A percentile compares a stretch with the other conserved stretches of the same genome.
Conservation (phyloP, 2,113 vertebrate species). For the Bagarius yarrelli region DNA sequence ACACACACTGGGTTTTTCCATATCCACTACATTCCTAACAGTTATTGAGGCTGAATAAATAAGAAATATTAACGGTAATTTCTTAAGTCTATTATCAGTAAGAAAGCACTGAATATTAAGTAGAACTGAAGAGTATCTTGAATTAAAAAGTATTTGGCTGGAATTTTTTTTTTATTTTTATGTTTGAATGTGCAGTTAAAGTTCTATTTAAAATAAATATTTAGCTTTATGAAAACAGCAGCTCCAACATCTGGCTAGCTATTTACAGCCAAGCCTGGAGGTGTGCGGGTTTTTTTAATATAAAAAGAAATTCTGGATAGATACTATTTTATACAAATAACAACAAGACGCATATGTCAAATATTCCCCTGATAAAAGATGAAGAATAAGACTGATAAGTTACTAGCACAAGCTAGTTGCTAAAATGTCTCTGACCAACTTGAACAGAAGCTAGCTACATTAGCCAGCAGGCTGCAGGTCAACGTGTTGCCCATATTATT, state of each 20-base stretch:
- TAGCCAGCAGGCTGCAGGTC: background rate
- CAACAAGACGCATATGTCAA: background rate
- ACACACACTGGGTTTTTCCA: too few relatives aligned
- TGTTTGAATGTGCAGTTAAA: too few relatives aligned
- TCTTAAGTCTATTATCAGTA: background rate
- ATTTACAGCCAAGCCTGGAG: background rate
- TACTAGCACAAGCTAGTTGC: background rate
- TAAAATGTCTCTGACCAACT: background rate
- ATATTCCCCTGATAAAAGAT: background rate
- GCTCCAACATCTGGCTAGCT: constrained; percentile 1
- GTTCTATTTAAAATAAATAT: background rate
- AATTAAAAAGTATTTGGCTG: background rate
- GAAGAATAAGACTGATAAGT: background rate
- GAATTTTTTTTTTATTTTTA: background rate
- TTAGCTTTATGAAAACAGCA: background rate
- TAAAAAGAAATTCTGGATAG: too few relatives aligned
- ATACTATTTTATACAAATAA: too few relatives aligned
- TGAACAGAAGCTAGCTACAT: background rate
- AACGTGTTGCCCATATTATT: background rate
- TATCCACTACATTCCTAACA: too few relatives aligned
- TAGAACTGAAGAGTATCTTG: background rate
- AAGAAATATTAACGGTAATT: too few relatives aligned
- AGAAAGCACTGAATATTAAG: background rate
- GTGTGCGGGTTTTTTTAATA: too few relatives aligned
- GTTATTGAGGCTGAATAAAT: too few relatives aligned